Evolutionary conservation across 2,888 invertebrate species (phyloP), one percentile per base, ranked within the genome.

Genomic region (Pristionchus japonicus): DNA sequence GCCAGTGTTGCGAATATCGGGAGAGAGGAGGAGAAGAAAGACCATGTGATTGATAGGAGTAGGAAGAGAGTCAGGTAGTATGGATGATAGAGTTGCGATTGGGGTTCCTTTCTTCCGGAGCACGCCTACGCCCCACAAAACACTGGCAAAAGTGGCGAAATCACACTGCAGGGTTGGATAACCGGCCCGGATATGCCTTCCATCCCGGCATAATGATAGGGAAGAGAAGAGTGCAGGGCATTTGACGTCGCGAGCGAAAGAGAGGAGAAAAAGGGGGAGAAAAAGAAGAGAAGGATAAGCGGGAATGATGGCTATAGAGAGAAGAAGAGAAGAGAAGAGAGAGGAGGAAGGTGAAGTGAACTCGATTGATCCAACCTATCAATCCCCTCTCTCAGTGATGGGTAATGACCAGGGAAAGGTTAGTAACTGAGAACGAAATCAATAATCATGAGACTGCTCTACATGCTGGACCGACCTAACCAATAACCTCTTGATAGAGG

Each of bases 151-250:
- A 20, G 64, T 27, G 64, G 27, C 52, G 64, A 64, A 64, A 64
- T 64, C 64, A 64, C 64, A n/a, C 64, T 27, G 7, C n/a, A n/a
- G n/a, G n/a, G n/a, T n/a, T n/a, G n/a, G n/a, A n/a, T n/a, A n/a
- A n/a, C n/a, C n/a, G n/a, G n/a, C n/a, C 11, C 77, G 34, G 77
- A 77, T 77, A 34, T 77, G 77, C 43, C 47, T 77, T 43, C 43
- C 77, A 43, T 77, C 77, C 77, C n/a, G 27, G 43, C n/a, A 77
- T 77, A 77, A 77, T 77, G 43, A 77, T 77, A 77, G 77, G 70
- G 67, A 27, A 11, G 70, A 40, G 40, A 37, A 23, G 37, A 20
- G 70, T 43, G 43, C 15, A 43, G 43, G 77, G 77, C 57, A 57
- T 57, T 57, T 57, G 23, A n/a, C 57, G 57, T 23, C 23, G 17